phyloP scores from a whole-genome alignment of 2,888 invertebrate genomes.

The Campaea margaritaria region DNA sequence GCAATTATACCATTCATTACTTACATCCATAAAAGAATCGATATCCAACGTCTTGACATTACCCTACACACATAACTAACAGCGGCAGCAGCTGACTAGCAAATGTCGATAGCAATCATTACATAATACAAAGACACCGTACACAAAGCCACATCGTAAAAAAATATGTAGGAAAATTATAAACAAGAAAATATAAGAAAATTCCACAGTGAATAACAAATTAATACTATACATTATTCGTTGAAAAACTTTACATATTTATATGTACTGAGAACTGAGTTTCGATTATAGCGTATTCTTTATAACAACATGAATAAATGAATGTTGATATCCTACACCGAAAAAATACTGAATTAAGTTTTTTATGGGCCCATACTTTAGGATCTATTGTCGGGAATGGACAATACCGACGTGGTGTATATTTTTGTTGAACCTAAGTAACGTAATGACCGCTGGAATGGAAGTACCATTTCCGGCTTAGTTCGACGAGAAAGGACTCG shows the following conservation, averaged over 20 bases:
- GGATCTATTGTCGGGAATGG: conserved; percentile 8
- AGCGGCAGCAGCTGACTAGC: conserved; percentile 67
- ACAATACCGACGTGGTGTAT: conserved; percentile 3
- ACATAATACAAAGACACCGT: conserved; percentile 44
- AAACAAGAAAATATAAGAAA: conserved; percentile 37
- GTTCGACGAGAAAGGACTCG: conserved; percentile 60
- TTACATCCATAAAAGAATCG: conserved; percentile 60
- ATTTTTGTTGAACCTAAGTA: conserved; percentile 29
- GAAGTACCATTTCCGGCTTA: conserved; percentile 60
- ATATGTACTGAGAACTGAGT: conserved; percentile 45
- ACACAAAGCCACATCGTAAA: conserved; percentile 26
- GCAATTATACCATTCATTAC: conserved; percentile 59
- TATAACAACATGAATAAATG: conserved; percentile 52
- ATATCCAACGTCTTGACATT: conserved; percentile 58
- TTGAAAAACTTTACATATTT: conserved; percentile 43
- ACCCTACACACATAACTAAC: conserved; percentile 54
- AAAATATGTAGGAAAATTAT: conserved; percentile 34
- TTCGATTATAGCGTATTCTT: conserved; percentile 45
- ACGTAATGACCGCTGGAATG: conserved; percentile 39
- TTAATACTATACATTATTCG: conserved; percentile 46
- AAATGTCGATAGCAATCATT: conserved; percentile 49
- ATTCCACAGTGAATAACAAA: conserved; percentile 47
- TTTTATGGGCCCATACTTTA: conserved; percentile 4
- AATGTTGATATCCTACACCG: conserved; percentile 50
- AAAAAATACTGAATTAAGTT: conserved; percentile 36